Evolutionary conservation across 2,113 vertebrate genomes (phyloP).

Genomic region (Pelecanus crispus): DNA sequence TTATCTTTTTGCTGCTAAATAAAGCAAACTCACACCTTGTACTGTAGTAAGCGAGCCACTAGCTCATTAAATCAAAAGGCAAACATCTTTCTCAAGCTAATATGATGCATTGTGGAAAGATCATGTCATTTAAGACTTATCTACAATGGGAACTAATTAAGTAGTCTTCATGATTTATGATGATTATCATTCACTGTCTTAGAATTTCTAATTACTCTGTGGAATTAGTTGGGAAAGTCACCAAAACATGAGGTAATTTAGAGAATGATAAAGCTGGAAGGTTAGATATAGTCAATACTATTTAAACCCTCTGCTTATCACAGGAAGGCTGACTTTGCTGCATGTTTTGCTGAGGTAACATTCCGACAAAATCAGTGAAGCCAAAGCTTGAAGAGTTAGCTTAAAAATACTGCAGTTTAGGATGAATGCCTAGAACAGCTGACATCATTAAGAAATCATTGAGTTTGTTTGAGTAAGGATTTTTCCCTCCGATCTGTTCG

Average conservation of each 20-base stretch:
- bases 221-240: background rate
- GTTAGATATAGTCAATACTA: background rate
- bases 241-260: background rate
- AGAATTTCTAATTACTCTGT: background rate
- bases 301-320: background rate
- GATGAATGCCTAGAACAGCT: background rate
- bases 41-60: background rate
- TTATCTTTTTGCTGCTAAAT: background rate
- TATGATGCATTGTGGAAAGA: background rate
- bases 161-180: background rate
- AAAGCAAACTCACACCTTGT: background rate
- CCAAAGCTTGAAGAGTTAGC: background rate
- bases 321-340: background rate
- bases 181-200: background rate
- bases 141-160: background rate
- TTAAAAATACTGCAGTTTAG: background rate
- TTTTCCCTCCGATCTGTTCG: background rate
- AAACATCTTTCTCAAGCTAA: background rate
- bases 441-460: background rate
- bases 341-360: background rate
- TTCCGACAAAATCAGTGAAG: background rate
- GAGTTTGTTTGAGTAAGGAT: background rate
- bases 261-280: background rate
- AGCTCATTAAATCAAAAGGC: background rate
- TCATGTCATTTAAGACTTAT: background rate